Conservation (phyloP, 2,888 invertebrate genomes). For the Temnothorax ravouxi region DNA sequence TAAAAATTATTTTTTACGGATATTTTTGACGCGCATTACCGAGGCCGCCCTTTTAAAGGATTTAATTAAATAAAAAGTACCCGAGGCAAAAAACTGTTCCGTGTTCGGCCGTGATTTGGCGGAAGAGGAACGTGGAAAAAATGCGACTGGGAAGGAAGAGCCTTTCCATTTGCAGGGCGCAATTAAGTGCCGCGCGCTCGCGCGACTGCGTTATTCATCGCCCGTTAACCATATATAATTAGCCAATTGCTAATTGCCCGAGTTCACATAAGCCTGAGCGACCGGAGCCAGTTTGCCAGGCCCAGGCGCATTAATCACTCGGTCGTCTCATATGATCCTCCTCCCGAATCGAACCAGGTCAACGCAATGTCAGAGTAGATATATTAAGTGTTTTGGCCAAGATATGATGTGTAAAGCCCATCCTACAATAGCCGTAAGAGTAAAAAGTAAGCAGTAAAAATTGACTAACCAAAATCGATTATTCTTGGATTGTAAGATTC, state of each 20-base stretch:
- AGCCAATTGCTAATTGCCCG: conserved; percentile 79
- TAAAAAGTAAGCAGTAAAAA: too few relatives aligned
- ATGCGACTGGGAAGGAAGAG: conserved; percentile 64
- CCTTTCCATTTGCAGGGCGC: conserved; percentile 69
- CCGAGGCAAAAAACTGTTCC: conserved; percentile 53
- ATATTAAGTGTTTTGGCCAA: not conserved
- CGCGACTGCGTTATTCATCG: conserved; percentile 74
- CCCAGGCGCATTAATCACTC: conserved; percentile 61
- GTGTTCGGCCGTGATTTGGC: conserved; percentile 30
- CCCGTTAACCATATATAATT: conserved; percentile 77
- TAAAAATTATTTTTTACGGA: not conserved
- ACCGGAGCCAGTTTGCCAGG: conserved; percentile 54
- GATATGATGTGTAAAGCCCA: too few relatives aligned
- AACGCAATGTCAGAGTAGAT: not conserved
- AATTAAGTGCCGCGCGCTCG: conserved; percentile 70
- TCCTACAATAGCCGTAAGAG: too few relatives aligned
- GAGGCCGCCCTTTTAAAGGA: conserved; percentile 39
- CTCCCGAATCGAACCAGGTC: conserved; percentile 30
- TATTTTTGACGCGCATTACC: conserved; percentile 41
- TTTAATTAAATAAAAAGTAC: conserved; percentile 60
- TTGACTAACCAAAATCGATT: too few relatives aligned
- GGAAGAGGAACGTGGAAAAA: conserved; percentile 46
- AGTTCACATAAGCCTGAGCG: conserved; percentile 74
- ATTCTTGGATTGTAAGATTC: too few relatives aligned
- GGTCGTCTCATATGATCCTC: conserved; percentile 17